These are phyloP conservation scores for Diglossa cyanea DNA, from an alignment of 2,797 vertebrate genomes.

Conservation along the genomic window DNA sequence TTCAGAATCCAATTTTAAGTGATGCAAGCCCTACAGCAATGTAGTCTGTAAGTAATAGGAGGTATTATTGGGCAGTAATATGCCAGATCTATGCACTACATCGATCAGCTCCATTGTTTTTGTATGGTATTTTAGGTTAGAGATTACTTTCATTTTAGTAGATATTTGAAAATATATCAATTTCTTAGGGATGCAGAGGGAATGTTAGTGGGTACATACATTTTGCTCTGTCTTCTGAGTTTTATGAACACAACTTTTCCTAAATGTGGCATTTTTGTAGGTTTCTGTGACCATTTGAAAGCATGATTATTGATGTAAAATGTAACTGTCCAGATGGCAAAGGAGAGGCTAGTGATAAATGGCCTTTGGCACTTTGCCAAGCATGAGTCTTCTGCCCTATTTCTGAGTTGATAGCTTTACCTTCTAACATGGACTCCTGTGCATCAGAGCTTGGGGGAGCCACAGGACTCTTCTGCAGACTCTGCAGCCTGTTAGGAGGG, in stretches of 20 bases:
- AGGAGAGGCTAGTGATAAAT: background rate
- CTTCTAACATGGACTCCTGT: background rate
- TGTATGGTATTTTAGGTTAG: background rate
- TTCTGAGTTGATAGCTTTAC: background rate
- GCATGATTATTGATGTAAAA: background rate
- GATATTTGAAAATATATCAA: background rate
- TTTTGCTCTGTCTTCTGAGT: background rate
- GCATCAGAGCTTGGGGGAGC: background rate
- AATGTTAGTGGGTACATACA: background rate
- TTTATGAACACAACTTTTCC: background rate
- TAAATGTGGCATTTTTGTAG: background rate
- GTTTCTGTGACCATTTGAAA: background rate
- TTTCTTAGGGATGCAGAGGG: background rate
- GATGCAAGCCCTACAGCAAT: background rate
- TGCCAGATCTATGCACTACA: background rate
- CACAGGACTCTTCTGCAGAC: background rate
- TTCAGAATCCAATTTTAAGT: conserved; percentile 16
- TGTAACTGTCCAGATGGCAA: background rate
- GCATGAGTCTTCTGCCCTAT: background rate
- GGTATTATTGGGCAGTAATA: background rate
- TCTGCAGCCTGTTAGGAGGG: background rate
- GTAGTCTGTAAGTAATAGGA: background rate
- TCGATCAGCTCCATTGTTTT: background rate
- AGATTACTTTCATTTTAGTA: background rate
- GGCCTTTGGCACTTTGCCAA: background rate